Percentiles rank a stretch among this genome's conserved stretches.
Conservation (phyloP, 1,140 invertebrate species). For the Homarus americanus region DNA sequence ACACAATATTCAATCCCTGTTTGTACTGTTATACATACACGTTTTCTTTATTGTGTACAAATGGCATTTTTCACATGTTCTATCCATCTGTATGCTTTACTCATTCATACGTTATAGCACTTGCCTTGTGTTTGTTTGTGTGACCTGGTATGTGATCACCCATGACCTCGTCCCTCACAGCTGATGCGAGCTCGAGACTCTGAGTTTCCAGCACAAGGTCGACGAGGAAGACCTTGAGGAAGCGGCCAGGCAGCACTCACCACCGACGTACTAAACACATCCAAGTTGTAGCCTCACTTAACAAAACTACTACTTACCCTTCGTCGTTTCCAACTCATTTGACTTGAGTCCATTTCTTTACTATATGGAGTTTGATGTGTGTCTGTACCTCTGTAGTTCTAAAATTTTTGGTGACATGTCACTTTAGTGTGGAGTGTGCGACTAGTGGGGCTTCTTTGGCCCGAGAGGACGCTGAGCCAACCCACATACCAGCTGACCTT, state of each 20-base stretch:
- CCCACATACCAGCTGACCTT: background rate
- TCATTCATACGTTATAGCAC: background rate
- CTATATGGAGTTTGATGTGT: background rate
- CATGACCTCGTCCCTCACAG: conserved; percentile 34
- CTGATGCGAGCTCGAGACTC: conserved; percentile 37
- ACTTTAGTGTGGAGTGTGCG: background rate
- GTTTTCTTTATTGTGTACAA: no score
- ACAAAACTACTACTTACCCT: background rate
- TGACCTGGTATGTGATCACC: background rate
- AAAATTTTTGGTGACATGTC: conserved; percentile 4
- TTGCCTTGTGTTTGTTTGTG: background rate
- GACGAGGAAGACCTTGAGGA: background rate
- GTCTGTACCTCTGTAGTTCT: conserved; percentile 11
- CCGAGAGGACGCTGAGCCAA: conserved; percentile 18
- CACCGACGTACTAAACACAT: conserved; percentile 6
- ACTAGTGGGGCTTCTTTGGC: background rate
- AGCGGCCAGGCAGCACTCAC: background rate
- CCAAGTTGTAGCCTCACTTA: background rate
- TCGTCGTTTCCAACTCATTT: background rate
- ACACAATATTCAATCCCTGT: no score
- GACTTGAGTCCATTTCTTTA: background rate
- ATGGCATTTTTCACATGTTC: background rate
- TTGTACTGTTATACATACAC: no score
- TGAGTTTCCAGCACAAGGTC: conserved; percentile 7
- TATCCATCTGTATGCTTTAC: background rate